These are phyloP conservation scores for Lagopus muta DNA, from an alignment of 2,113 vertebrate species.

Conservation along the genomic window DNA sequence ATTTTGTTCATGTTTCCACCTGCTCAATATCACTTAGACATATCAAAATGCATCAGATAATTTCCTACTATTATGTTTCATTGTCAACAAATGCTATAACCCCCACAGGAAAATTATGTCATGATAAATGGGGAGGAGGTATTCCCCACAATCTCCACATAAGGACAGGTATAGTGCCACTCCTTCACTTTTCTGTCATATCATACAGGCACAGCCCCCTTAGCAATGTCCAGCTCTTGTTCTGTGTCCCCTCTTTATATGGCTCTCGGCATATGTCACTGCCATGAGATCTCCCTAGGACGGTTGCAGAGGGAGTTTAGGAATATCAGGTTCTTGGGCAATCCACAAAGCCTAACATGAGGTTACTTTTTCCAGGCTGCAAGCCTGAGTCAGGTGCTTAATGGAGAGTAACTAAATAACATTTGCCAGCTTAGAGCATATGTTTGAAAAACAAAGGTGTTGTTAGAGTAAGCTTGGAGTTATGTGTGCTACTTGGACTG, in stretches of 20 bases:
- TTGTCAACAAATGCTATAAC: conserved; percentile 38
- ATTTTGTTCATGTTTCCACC: conserved; percentile 5
- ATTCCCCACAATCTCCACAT: neutral
- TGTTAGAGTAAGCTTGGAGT: conserved; percentile 5
- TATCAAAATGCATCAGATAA: conserved; percentile 42
- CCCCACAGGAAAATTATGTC: neutral
- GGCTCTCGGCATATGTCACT: neutral
- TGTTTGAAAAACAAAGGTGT: conserved; percentile 48
- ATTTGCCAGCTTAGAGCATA: neutral
- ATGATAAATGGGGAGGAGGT: conserved; percentile 5
- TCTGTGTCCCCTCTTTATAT: neutral
- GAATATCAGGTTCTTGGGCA: conserved; percentile 49
- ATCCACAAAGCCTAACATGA: conserved; percentile 29
- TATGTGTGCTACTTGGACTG: neutral
- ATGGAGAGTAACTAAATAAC: conserved; percentile 9
- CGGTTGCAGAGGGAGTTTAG: neutral
- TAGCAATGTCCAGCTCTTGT: neutral
- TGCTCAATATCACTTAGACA: conserved; percentile 2
- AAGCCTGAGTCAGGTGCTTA: conserved; percentile 57
- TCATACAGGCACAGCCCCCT: neutral
- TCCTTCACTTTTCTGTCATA: neutral
- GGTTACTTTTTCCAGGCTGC: conserved; percentile 65
- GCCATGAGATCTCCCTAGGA: neutral
- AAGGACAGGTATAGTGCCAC: neutral
- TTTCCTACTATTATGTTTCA: conserved; percentile 56